phyloP scores from a whole-genome alignment of 2,888 invertebrate species.

The Allolobophora icterica region DNA sequence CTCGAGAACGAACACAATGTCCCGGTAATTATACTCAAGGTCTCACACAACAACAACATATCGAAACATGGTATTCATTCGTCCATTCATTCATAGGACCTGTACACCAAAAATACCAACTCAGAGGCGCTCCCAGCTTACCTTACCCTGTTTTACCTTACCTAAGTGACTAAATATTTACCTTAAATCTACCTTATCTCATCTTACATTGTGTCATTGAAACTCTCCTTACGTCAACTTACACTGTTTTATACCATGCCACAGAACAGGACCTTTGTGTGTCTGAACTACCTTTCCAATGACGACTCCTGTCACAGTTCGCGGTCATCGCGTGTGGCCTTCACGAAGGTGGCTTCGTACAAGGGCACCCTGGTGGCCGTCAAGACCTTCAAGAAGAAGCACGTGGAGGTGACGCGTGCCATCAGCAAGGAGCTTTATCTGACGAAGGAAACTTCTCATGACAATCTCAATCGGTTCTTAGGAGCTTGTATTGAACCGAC shows the following conservation, averaged over 20 bases:
- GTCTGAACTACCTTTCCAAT: background rate
- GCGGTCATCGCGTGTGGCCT: conserved; percentile 32
- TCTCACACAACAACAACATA: background rate
- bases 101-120: too few relatives aligned
- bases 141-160: too few relatives aligned
- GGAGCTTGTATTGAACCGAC: conserved; percentile 77
- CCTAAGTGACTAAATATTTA: too few relatives aligned
- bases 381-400: conserved; percentile 71
- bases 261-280: background rate
- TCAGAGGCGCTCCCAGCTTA: too few relatives aligned
- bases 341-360: conserved; percentile 56
- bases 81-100: too few relatives aligned
- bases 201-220: background rate
- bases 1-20: conserved; percentile 27
- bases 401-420: conserved; percentile 54
- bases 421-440: conserved; percentile 61
- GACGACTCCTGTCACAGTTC: background rate
- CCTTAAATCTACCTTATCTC: too few relatives aligned
- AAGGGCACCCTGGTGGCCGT: conserved; percentile 75
- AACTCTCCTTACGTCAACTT: background rate
- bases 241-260: background rate
- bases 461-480: conserved; percentile 74
- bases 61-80: background rate
- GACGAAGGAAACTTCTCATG: conserved; percentile 62
- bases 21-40: conserved; percentile 31